Base-by-base conservation (phyloP, 2,888 invertebrate species). In the Rhopalosiphum nymphaeae region DNA sequence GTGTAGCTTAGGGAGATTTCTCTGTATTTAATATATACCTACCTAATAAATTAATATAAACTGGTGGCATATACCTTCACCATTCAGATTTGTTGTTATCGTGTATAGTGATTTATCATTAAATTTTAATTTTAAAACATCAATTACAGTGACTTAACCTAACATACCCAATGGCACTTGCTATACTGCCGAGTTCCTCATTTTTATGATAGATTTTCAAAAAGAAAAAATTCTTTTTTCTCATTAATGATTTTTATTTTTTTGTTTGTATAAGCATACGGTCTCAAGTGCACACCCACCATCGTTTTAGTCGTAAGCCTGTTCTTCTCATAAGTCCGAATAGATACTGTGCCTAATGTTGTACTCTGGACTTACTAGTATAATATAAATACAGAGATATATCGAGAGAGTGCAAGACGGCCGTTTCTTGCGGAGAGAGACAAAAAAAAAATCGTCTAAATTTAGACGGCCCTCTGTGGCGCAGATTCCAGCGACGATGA, bases 381-480 rank as follows among this genome's bases (percentile, higher is more conserved):
- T 36, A 78, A 21, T 36, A 36, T 36, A 67, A n/a, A 29, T 29
- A 61, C 61, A 29, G 25, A 42, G 36, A 84, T 25, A 42, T 42
- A 42, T 42, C 16, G 85, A 42, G 26, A 46, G 44, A 26, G 44
- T 13, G 3, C 26, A 3, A 26, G 29, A 29, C 46, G 46, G 36
- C 46, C 85, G 3, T 11, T 86, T 26, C 46, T 42, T 44, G 29
- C 29, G 85, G 16, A 56, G 44, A 57, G 13, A 46, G 44, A 61
- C 49, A 46, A 67, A 78, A 91, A 78, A 91, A 90, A 53, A 91
- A 36, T 26, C 42, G 29, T 90, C 85, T 91, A 91, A 91, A 91
- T 91, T 85, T 91, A 91, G 91, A 85, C 85, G 25, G n/a, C 49
- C 49, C 57, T 44, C 53, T 42, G 44, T 44, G 29, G 57, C 46